Evolutionary conservation across 92 coral and sea anemone species (phyloP), one percentile per base, ranked within the genome.

Genomic region (Paramuricea clavata): DNA sequence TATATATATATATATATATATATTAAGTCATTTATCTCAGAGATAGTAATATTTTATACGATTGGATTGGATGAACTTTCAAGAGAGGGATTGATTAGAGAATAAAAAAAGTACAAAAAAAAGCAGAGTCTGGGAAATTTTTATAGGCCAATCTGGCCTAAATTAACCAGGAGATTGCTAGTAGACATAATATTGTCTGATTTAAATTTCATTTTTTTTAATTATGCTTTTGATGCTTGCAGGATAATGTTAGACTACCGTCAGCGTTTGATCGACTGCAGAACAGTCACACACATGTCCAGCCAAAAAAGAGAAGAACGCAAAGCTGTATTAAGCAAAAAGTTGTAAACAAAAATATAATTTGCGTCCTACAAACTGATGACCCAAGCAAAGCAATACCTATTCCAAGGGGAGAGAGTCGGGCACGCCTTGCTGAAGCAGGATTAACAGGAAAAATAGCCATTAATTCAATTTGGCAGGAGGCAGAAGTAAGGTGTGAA

Each of bases 381-480:
- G 77, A 70, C 44, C 23, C 44, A 15, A 70, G 49, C 44, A 70
- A 70, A 36, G 56, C 86, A 30, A 74, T 88, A 17, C 78, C 81
- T 3, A 85, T 83, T 89, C 89, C 89, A 23, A 69, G 86, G 49
- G 86, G 81, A 60, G 89, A 89, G 41, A 76, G 60, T 52, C 44
- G 82, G 21, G 74, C 86, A 16, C 61, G 86, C 28, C 56, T 83
- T 6, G 78, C 92, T 10, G 92, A 52, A 83, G 81, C 83, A 57
- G 89, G 88, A 64, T 77, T 89, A 17, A 84, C 86, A 19, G 92
- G 89, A 28, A 83, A 89, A 44, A 83, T 89, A 28, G 80, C 88
- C 28, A 21, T 89, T 1, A 86, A 77, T 57, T 83, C 85, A 26
- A 61, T 49, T 0, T 89, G 92, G 89, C 62, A 65, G 41, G 77